These are phyloP conservation scores for Turdus rufiventris DNA, from an alignment of 2,113 vertebrate genomes.

Conservation along the genomic window DNA sequence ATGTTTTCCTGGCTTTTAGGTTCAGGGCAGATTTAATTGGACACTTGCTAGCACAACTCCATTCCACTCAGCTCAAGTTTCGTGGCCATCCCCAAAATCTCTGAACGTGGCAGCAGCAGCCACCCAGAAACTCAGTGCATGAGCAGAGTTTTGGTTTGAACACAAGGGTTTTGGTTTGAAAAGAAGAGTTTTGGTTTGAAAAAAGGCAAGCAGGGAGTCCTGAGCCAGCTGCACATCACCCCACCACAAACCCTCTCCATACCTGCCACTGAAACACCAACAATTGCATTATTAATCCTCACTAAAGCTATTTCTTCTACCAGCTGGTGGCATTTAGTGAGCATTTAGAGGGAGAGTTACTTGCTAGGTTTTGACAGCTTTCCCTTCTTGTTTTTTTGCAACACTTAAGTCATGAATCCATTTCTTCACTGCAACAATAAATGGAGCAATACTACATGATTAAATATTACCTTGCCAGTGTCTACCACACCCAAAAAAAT, in stretches of 20 bases:
- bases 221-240: background rate
- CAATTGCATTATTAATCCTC: background rate
- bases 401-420: background rate
- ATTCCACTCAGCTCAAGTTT: background rate
- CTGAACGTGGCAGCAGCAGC: background rate
- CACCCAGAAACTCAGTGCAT: background rate
- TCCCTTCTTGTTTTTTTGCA: background rate
- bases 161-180: background rate
- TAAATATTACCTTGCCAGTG: background rate
- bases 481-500: background rate
- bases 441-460: background rate
- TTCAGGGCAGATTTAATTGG: constrained; percentile 3
- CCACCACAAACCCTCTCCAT: background rate
- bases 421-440: background rate
- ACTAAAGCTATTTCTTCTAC: background rate
- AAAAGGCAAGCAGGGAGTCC: background rate
- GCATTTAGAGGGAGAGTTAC: background rate
- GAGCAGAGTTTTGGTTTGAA: background rate
- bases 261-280: background rate
- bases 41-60: background rate
- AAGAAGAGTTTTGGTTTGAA: background rate
- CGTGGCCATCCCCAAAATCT: background rate
- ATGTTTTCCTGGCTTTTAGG: background rate
- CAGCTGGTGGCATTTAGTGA: background rate
- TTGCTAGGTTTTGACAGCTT: background rate